These are phyloP conservation scores for Aphis craccivora DNA, from an alignment of 1,140 invertebrate genomes.

Conservation along the genomic window DNA sequence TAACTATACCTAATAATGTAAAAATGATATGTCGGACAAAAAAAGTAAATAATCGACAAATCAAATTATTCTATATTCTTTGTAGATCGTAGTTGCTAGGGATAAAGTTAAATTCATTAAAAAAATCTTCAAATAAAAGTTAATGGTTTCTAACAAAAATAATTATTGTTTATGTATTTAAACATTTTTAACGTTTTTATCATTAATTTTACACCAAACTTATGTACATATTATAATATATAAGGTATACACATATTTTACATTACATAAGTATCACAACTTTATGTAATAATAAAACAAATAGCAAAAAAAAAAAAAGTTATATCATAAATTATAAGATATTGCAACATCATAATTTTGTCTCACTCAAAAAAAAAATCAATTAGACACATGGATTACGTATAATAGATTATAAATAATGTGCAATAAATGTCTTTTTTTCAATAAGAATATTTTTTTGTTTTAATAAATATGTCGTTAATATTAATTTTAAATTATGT, in stretches of 20 bases:
- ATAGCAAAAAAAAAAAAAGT: not conserved
- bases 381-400: not conserved
- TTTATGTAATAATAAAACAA: not conserved
- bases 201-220: not conserved
- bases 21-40: conserved; percentile 20
- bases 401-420: not conserved
- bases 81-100: too few relatives aligned
- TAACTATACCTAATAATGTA: not conserved
- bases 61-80: not conserved
- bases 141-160: not conserved
- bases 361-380: not conserved
- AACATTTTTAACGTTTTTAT: not conserved
- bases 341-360: not conserved
- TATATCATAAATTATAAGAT: not conserved
- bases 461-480: not conserved
- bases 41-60: conserved; percentile 22
- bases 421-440: not conserved
- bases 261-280: not conserved
- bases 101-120: not conserved
- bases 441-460: not conserved
- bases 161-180: not conserved
- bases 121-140: not conserved
- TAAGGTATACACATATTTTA: not conserved
- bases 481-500: not conserved
- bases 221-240: too few relatives aligned